Evolutionary conservation across 2,797 vertebrate genomes (phyloP).

Genomic region (Astyanax mexicanus): DNA sequence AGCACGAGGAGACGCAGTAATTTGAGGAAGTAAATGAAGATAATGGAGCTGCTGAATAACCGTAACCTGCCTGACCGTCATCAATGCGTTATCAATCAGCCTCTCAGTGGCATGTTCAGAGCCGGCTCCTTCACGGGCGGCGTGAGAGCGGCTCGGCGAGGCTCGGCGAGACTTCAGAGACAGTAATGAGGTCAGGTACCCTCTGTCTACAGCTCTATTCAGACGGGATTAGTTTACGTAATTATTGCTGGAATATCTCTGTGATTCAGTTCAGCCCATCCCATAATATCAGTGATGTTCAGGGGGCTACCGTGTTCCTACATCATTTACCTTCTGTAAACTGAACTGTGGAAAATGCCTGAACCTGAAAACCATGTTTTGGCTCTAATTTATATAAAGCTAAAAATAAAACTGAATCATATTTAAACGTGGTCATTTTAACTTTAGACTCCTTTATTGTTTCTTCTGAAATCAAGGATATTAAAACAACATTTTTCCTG

Average conservation of each 20-base stretch:
- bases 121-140: slow-evolving; percentile 4
- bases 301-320: not conserved
- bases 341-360: no score
- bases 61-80: slow-evolving; percentile 34
- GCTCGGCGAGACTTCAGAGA: slow-evolving; percentile 13
- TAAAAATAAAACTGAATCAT: no score
- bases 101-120: slow-evolving; percentile 31
- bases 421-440: no score
- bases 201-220: not conserved
- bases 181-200: slow-evolving; percentile 12
- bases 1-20: slow-evolving; percentile 35
- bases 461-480: no score
- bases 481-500: no score
- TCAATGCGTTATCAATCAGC: slow-evolving; percentile 32
- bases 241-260: not conserved
- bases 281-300: not conserved
- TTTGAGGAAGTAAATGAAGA: slow-evolving; percentile 49
- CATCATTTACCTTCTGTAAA: not conserved
- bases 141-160: not conserved
- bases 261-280: not conserved
- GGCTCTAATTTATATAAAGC: no score
- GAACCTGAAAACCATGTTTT: no score
- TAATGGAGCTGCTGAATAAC: slow-evolving; percentile 41
- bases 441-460: no score
- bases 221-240: not conserved